Percentiles rank a stretch among this genome's conserved stretches.
Conservation (phyloP, 2,113 vertebrate genomes). For the Chlorodrepanis virens region DNA sequence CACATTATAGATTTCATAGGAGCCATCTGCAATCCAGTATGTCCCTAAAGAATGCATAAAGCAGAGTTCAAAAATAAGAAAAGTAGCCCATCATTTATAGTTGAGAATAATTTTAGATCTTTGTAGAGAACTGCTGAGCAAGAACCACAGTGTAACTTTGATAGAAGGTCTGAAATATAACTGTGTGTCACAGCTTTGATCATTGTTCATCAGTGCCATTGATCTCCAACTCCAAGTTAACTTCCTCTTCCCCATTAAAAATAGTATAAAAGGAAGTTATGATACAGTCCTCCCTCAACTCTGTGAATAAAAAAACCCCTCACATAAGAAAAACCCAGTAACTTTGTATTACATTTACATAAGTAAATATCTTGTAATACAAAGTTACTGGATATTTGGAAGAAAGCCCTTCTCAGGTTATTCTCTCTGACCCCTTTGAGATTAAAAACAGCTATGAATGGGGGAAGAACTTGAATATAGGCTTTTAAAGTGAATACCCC, state of each 20-base stretch:
- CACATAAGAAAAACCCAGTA: not conserved
- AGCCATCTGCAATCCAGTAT: not conserved
- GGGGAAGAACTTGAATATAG: not conserved
- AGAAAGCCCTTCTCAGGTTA: not conserved
- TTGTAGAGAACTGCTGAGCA: not conserved
- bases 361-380: not conserved
- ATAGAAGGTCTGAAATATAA: not conserved
- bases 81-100: not conserved
- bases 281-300: not conserved
- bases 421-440: not conserved
- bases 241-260: not conserved
- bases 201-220: not conserved
- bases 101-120: not conserved
- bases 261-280: not conserved
- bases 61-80: not conserved
- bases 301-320: accelerated
- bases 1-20: not conserved
- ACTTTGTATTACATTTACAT: no score
- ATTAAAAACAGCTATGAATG: not conserved
- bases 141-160: not conserved
- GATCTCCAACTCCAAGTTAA: not conserved
- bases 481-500: not conserved
- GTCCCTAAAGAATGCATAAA: not conserved
- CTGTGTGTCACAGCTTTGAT: not conserved
- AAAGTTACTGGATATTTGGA: not conserved